Base-by-base conservation (phyloP, 2,797 vertebrate genomes). In the Gambelia wislizenii region DNA sequence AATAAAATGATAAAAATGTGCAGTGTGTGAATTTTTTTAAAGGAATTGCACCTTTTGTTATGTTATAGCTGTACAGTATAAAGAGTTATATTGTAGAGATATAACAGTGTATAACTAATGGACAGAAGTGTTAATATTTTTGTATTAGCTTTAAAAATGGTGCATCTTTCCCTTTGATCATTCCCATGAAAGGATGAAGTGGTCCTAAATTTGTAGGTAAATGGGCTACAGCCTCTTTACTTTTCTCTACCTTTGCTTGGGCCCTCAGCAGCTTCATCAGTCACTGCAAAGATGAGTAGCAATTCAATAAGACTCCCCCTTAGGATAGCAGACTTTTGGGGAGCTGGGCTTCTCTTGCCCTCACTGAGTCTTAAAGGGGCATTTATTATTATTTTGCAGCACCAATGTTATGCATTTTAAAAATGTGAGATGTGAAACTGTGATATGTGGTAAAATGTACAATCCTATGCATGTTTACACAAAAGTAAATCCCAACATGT, bases 1-100 rank as follows among this genome's bases (percentile, higher is more conserved):
- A 99, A 99, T 99, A 98, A 99, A 99, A 98, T 87, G 94, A 97
- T 98, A 98, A 98, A 98, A 99, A 98, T 96, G 97, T 97, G 97
- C 97, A 95, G 95, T 94, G 97, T 97, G 97, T 97, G 97, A 96
- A 97, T 97, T 97, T 96, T 97, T 97, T 95, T 92, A 96, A 95
- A 96, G 95, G 96, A 97, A 97, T 96, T 97, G 97, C 97, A 97
- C 96, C 96, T 97, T 96, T 97, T 97, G 94, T 94, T 97, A 97
- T 91, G 97, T 97, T 97, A 97, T 97, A 97, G 94, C 97, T 97
- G 96, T 97, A 97, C 97, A 97, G 97, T 97, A 97, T 97, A 97
- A 97, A 97, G 95, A 92, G 96, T 96, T 97, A 97, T 97, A 97
- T 97, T 97, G 97, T 97, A 97, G 97, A 97, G 97, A 96, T 97